Evolutionary conservation across 2,797 vertebrate genomes (phyloP).

Genomic region (Lagodon rhomboides): DNA sequence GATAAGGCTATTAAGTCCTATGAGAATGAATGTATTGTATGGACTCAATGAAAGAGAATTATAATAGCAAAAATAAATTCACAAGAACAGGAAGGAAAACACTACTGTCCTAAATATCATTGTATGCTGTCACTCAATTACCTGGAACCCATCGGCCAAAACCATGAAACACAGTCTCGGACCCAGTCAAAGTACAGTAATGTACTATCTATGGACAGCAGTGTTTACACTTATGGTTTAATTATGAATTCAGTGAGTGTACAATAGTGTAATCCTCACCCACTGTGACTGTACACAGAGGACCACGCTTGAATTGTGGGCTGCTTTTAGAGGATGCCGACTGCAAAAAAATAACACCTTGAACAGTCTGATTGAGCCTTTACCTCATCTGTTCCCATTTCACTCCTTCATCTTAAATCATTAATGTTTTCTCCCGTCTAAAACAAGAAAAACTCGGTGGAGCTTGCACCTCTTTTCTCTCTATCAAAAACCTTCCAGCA

Average conservation of each 20-base stretch:
- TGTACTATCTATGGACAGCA: neutral
- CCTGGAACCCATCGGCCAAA: neutral
- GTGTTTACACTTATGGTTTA: neutral
- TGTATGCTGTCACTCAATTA: neutral
- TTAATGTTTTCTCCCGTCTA: constrained; percentile 58
- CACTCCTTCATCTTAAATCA: constrained; percentile 60
- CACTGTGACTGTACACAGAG: neutral
- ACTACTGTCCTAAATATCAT: constrained; percentile 17
- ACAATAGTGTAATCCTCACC: constrained; percentile 2
- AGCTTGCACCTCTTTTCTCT: constrained; percentile 41
- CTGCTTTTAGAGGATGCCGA: constrained; percentile 38
- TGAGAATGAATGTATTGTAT: no score
- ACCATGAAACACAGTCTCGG: neutral
- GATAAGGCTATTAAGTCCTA: no score
- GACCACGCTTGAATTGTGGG: constrained; percentile 9
- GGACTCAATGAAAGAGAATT: no score
- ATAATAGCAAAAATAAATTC: no score
- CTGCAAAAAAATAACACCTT: constrained; percentile 37
- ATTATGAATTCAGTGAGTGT: constrained; percentile 5
- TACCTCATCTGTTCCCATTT: constrained; percentile 29
- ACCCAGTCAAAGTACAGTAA: neutral
- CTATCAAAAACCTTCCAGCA: constrained; percentile 56
- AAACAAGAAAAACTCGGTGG: constrained; percentile 54
- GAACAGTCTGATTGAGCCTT: constrained; percentile 24
- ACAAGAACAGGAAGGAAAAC: neutral